Evolutionary conservation across 2,113 vertebrate genomes (phyloP).

Genomic region (Xenopus laevis): DNA sequence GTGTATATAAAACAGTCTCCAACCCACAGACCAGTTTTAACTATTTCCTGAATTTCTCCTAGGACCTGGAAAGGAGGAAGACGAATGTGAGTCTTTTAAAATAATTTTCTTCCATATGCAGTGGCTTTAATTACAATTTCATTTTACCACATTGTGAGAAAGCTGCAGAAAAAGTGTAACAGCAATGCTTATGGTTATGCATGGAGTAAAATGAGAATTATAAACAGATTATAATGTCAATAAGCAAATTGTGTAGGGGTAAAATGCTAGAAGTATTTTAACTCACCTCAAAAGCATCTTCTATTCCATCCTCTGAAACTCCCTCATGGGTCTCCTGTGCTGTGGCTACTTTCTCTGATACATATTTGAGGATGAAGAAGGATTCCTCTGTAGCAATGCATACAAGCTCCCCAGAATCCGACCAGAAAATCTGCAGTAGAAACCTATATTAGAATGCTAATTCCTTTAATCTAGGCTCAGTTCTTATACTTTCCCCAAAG

Average conservation of each 20-base stretch:
- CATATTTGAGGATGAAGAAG: constrained; percentile 94
- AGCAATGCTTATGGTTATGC: too few relatives aligned
- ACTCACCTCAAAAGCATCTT: constrained; percentile 93
- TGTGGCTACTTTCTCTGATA: constrained; percentile 89
- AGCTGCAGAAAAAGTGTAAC: too few relatives aligned
- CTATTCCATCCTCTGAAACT: constrained; percentile 95
- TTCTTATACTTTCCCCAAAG: too few relatives aligned
- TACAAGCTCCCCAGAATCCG: constrained; percentile 96
- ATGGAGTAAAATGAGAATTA: too few relatives aligned
- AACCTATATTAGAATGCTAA: too few relatives aligned
- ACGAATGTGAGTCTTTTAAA: background rate
- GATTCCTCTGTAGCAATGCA: constrained; percentile 97
- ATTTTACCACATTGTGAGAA: too few relatives aligned
- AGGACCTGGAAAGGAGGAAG: constrained; percentile 73
- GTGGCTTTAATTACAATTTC: too few relatives aligned
- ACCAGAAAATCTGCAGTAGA: constrained; percentile 91
- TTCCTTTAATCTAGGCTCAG: too few relatives aligned
- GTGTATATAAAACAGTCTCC: constrained; percentile 99
- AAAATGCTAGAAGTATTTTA: too few relatives aligned
- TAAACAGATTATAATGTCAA: too few relatives aligned
- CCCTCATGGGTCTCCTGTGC: constrained; percentile 95
- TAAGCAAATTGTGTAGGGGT: too few relatives aligned
- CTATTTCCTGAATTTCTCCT: constrained; percentile 96
- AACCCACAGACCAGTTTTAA: constrained; percentile 96
- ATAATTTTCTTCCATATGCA: too few relatives aligned